A percentile compares a stretch with the other conserved stretches of the same genome.
These are phyloP conservation scores for Orestias chungarensis DNA, from an alignment of 2,797 vertebrate genomes.

Conservation along the genomic window DNA sequence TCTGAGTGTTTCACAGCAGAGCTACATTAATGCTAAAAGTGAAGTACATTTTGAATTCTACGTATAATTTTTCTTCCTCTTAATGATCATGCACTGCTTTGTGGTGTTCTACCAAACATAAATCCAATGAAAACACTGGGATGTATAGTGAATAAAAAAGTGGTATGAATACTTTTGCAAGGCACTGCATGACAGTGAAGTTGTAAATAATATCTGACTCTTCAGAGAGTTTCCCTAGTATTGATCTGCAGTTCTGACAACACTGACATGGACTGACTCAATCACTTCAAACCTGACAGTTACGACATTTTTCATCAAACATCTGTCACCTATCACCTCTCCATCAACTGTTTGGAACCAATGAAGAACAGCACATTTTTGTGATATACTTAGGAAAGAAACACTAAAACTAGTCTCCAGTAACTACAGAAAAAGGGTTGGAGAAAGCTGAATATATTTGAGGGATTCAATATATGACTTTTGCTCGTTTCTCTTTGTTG, in stretches of 20 bases:
- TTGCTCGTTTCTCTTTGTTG: not conserved
- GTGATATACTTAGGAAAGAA: not conserved
- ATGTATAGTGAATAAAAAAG: not conserved
- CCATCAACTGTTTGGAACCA: not conserved
- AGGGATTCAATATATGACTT: not conserved
- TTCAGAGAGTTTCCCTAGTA: not conserved
- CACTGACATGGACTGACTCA: not conserved
- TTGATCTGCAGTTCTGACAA: not conserved
- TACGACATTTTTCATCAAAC: conserved; percentile 7
- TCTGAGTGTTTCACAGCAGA: not conserved
- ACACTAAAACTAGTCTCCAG: not conserved
- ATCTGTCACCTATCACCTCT: conserved; percentile 4
- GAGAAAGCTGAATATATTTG: not conserved
- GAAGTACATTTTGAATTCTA: no score
- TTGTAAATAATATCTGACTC: conserved; percentile 2
- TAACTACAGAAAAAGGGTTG: not conserved
- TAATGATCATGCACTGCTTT: no score
- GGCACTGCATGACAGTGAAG: not conserved
- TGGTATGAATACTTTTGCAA: not conserved
- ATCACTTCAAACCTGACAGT: conserved; percentile 1
- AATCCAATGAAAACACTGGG: not conserved
- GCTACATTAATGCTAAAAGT: no score
- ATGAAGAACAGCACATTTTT: not conserved
- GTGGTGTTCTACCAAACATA: not conserved
- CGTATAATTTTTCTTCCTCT: no score